Percentiles rank a stretch among this genome's conserved stretches.
These are phyloP conservation scores for Epinephelus moara DNA, from an alignment of 2,113 vertebrate species.

Conservation along the genomic window DNA sequence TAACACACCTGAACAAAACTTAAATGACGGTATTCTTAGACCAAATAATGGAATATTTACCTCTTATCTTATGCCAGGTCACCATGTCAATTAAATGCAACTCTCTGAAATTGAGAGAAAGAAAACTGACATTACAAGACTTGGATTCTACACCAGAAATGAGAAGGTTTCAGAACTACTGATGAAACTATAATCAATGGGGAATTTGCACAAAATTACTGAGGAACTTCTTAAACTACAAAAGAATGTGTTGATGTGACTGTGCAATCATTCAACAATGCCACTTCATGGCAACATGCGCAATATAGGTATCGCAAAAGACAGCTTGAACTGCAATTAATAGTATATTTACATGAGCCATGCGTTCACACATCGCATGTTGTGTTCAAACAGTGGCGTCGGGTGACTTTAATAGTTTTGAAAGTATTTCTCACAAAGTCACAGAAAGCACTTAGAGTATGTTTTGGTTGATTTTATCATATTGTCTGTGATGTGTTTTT, in stretches of 20 bases:
- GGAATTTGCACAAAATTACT: neutral
- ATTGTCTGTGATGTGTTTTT: too few relatives aligned
- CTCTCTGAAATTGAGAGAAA: constrained; percentile 83
- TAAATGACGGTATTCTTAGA: neutral
- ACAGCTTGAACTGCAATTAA: too few relatives aligned
- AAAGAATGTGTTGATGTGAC: neutral
- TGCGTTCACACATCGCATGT: too few relatives aligned
- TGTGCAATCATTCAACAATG: neutral
- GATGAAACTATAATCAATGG: neutral
- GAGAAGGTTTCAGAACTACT: neutral
- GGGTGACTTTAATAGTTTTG: too few relatives aligned
- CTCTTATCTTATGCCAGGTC: constrained; percentile 95
- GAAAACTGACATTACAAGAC: neutral
- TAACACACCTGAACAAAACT: neutral
- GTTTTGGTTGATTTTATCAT: too few relatives aligned
- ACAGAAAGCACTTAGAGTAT: too few relatives aligned
- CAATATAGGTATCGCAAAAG: too few relatives aligned
- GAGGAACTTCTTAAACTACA: neutral
- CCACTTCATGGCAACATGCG: too few relatives aligned
- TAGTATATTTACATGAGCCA: too few relatives aligned
- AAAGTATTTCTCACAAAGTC: too few relatives aligned
- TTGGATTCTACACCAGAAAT: neutral
- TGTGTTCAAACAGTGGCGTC: too few relatives aligned
- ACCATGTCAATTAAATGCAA: constrained; percentile 91
- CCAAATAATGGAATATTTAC: constrained; percentile 67